Base-by-base conservation (phyloP, 2,888 invertebrate genomes). In the Rhodophaea formosa region DNA sequence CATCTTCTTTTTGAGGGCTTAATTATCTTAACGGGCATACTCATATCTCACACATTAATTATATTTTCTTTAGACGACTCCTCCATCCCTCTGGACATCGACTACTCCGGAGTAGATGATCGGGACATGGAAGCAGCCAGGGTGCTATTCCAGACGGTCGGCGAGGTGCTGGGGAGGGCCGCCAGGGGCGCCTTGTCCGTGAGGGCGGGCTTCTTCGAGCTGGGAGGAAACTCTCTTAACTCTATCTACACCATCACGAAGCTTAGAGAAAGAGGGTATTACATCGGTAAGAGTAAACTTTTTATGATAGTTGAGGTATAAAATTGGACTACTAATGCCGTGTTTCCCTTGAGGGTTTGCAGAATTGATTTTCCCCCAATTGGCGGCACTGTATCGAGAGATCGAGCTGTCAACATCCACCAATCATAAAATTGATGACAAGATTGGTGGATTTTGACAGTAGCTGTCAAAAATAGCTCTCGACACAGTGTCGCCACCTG, bases 221-320 rank as follows among this genome's bases (percentile, higher is more conserved):
- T 97, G 44, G 97, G 97, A 1, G 97, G 97, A 10, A 97, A 97
- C 75, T 97, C 97, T 0, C 88, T 97, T 16, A 97, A 97, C 78
- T 96, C 97, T 0, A 95, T 97, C 59, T 95, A 93, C 66, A 96
- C 96, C 0, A 96, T 97, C 7, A 95, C 96, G 0, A 92, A 93
- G 72, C 79, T 97, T 53, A 91, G 94, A 49, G 96, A 97, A 57
- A 93, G 94, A 72, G 96, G 96, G 10, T 97, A 95, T 75, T 92
- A 92, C 67, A 95, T 97, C 66, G 94, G 96, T 93, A 79, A 89
- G 91, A 23, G 5, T 23, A 23, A 2, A 2, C 23, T 3, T 23
- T 23, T 23, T 23, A 23, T 23, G 23, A 5, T 23, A 3, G 5
- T 23, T 23, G 2, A 2, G 23, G 23, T 23, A 2, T 23, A 23